Base-by-base conservation (phyloP, 2,113 vertebrate genomes). In the Scatophagus argus region DNA sequence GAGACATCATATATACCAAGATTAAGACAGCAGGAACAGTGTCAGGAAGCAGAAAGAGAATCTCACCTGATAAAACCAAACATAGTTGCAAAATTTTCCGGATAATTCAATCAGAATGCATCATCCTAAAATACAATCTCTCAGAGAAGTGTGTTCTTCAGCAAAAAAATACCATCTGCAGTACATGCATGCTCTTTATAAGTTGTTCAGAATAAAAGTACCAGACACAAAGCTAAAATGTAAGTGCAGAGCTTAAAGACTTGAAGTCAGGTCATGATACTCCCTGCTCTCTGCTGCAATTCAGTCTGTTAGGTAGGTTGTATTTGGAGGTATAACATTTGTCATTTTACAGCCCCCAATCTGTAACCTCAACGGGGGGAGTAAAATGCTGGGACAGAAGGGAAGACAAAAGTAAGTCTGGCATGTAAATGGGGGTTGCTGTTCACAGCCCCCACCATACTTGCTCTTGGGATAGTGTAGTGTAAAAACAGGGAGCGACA, bases 381-480 rank as follows among this genome's bases (percentile, higher is more conserved):
- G 82, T 59, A 77, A 83, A 66, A 86, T 65, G 75, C 39, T 10
- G n/a, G 77, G 54, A 73, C 82, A 82, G 85, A 83, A 74, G 85
- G 86, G 61, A 47, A 84, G 85, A 89, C 82, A 83, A 91, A 90
- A 73, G 80, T 60, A 71, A 68, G 74, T 81, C 79, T 89, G 89
- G 80, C 77, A 83, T 83, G 27, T 69, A 74, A 85, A 80, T 62
- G 38, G 71, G 63, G 78, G 55, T 79, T 65, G 79, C 51, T 80
- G 69, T 54, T 73, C 25, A 55, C 63, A 73, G 47, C 62, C 77
- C 77, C 72, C 51, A 51, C 66, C 67, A 54, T 55, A 66, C 60
- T 85, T 87, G 83, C 79, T 90, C 80, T 84, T 61, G 77, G 85
- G 67, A 88, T 81, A 87, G 46, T 87, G 74, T 76, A 27, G 71